These are phyloP conservation scores for Andrena cerasifolii DNA, from an alignment of 1,140 invertebrate genomes.

Conservation along the genomic window DNA sequence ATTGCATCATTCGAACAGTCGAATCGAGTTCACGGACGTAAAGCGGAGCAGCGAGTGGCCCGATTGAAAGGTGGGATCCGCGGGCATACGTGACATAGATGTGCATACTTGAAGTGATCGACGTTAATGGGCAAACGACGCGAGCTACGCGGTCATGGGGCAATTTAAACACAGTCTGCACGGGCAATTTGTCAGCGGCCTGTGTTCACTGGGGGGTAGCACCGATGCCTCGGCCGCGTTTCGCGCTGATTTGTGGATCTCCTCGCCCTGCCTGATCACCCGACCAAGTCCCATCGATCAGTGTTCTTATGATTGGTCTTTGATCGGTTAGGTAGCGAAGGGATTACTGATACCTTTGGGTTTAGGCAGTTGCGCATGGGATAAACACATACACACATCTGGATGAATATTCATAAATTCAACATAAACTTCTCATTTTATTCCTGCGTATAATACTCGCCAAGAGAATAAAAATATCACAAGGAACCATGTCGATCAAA, in stretches of 20 bases:
- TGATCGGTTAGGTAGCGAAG: no score
- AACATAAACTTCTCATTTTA: no score
- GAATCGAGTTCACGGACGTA: constrained; percentile 52
- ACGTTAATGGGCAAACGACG: constrained; percentile 61
- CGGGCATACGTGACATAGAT: constrained; percentile 39
- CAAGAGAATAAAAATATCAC: no score
- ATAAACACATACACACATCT: no score
- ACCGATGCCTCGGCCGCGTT: neutral
- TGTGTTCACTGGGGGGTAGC: neutral
- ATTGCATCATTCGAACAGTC: constrained; percentile 10
- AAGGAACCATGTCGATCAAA: no score
- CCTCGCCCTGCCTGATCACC: neutral
- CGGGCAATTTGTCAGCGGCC: constrained; percentile 25
- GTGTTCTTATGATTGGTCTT: no score
- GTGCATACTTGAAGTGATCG: constrained; percentile 49
- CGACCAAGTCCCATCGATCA: no score
- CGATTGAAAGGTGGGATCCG: constrained; percentile 53
- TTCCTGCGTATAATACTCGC: no score
- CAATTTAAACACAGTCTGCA: constrained; percentile 35
- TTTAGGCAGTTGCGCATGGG: no score
- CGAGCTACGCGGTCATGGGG: constrained; percentile 44
- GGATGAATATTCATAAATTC: no score
- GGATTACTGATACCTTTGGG: no score
- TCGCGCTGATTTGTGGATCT: neutral
- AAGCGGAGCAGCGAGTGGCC: constrained; percentile 38